These are phyloP conservation scores for Accipiter cooperii DNA, from an alignment of 2,113 vertebrate species.

Conservation along the genomic window DNA sequence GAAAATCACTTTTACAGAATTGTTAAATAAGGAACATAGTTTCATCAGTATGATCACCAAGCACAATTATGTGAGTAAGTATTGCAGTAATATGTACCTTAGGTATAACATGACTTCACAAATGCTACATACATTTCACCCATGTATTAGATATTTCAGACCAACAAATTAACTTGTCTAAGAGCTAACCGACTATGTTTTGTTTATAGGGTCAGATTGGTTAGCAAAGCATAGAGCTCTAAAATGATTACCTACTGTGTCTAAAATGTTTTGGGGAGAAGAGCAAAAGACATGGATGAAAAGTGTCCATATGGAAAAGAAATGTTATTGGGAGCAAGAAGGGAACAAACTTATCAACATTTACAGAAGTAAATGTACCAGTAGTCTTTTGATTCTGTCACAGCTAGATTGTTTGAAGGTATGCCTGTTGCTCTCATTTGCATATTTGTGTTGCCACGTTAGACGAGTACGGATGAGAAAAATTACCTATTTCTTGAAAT, in stretches of 20 bases:
- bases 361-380: not conserved
- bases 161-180: not conserved
- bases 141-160: not conserved
- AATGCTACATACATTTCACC: not conserved
- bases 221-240: not conserved
- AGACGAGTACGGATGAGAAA: not conserved
- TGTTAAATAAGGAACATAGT: not conserved
- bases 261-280: not conserved
- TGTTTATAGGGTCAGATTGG: not conserved
- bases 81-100: not conserved
- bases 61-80: not conserved
- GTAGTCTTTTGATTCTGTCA: not conserved
- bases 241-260: not conserved
- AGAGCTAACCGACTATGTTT: not conserved
- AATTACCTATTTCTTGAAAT: not conserved
- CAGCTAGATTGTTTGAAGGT: not conserved
- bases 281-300: not conserved
- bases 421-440: not conserved
- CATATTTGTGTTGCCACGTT: not conserved
- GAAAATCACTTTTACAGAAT: not conserved
- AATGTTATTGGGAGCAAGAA: not conserved
- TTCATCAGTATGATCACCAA: not conserved
- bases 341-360: not conserved
- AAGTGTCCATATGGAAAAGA: not conserved
- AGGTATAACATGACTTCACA: not conserved